These are phyloP conservation scores for Oligia fasciuncula DNA, from an alignment of 2,888 invertebrate genomes.

Conservation along the genomic window DNA sequence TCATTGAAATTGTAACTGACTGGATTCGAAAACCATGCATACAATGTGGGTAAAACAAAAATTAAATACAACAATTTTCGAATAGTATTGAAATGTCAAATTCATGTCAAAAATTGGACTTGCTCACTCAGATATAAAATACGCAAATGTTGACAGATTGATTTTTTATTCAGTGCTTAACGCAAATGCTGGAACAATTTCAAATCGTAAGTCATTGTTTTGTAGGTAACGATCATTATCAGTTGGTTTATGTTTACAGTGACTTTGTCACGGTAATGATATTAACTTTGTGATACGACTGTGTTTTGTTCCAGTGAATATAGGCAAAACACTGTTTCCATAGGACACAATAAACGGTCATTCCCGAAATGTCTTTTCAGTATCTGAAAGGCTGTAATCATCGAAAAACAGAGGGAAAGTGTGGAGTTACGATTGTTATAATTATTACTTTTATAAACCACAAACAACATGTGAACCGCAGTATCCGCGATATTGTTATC, in stretches of 20 bases:
- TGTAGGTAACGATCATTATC: slow-evolving; percentile 18
- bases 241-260: slow-evolving; percentile 10
- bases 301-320: not conserved
- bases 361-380: slow-evolving; percentile 1
- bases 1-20: slow-evolving; percentile 68
- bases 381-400: slow-evolving; percentile 2
- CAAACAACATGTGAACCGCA: slow-evolving; percentile 9
- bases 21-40: slow-evolving; percentile 25
- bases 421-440: not conserved
- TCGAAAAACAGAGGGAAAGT: slow-evolving; percentile 5
- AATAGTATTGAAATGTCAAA: slow-evolving; percentile 27
- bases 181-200: not conserved
- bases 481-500: slow-evolving; percentile 37
- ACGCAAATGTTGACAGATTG: not conserved
- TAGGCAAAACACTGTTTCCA: not conserved
- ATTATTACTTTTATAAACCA: slow-evolving; percentile 12
- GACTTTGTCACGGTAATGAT: not conserved
- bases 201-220: slow-evolving; percentile 20
- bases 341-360: slow-evolving; percentile 19
- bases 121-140: not conserved
- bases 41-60: slow-evolving; percentile 69
- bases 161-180: not conserved
- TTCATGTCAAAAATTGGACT: slow-evolving; percentile 16
- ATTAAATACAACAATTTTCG: slow-evolving; percentile 1
- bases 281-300: slow-evolving; percentile 6